phyloP scores from a whole-genome alignment of 1,140 invertebrate species.

The Drosophila sechellia region DNA sequence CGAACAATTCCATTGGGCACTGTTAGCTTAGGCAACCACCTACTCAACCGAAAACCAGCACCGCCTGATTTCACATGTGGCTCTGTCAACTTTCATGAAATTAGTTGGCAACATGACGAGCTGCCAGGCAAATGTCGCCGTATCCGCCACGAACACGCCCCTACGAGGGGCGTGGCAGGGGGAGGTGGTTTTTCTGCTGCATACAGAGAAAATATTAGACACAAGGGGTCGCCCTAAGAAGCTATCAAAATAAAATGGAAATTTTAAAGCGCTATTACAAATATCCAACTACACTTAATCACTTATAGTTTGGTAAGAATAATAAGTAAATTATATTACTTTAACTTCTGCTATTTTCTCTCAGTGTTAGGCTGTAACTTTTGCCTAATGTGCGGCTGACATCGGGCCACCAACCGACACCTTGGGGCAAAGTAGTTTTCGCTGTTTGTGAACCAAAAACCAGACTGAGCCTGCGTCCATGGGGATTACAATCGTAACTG shows the following conservation, averaged over 20 bases:
- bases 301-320: no score
- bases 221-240: neutral
- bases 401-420: conserved; percentile 43
- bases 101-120: conserved; percentile 84
- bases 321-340: no score
- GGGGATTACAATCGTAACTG: conserved; percentile 46
- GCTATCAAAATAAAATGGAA: neutral
- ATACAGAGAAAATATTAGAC: neutral
- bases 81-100: conserved; percentile 82
- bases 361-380: conserved; percentile 14
- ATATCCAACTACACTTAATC: no score
- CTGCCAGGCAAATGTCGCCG: conserved; percentile 63
- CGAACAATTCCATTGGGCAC: conserved; percentile 82
- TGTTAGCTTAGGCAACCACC: conserved; percentile 56
- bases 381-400: conserved; percentile 72
- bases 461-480: conserved; percentile 41
- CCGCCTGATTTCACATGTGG: conserved; percentile 77
- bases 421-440: conserved; percentile 80
- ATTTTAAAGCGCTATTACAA: neutral
- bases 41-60: conserved; percentile 14
- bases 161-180: conserved; percentile 35
- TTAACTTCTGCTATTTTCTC: neutral
- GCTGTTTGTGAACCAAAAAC: conserved; percentile 62
- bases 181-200: neutral
- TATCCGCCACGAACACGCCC: conserved; percentile 61